These are phyloP conservation scores for Mesodorylaimus sp. DNA, from an alignment of 2,888 invertebrate genomes.

Conservation along the genomic window DNA sequence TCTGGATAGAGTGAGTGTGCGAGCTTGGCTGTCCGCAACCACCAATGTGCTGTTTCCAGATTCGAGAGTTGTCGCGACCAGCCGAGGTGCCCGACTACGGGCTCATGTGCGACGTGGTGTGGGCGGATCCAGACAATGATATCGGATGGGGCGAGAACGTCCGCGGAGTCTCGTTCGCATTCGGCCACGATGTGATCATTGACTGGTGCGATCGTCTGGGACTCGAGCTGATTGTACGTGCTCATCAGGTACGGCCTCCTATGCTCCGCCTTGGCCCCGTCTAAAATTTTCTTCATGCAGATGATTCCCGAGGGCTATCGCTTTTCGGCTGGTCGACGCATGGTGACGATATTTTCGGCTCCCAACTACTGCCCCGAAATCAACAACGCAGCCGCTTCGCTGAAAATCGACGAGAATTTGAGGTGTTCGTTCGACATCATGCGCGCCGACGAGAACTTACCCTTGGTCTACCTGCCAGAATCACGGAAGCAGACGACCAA, in stretches of 20 bases:
- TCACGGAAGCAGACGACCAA: too few relatives aligned
- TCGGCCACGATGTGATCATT: background rate
- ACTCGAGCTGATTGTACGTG: background rate
- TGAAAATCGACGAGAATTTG: background rate
- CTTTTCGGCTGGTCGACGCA: background rate
- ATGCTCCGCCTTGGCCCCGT: too few relatives aligned
- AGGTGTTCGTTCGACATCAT: background rate
- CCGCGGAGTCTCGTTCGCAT: background rate
- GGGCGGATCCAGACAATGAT: too few relatives aligned
- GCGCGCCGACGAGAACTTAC: background rate
- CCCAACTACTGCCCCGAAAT: background rate
- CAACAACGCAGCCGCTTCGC: background rate
- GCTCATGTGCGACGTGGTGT: too few relatives aligned
- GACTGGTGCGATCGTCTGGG: background rate
- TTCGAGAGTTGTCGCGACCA: too few relatives aligned
- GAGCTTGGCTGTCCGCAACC: too few relatives aligned
- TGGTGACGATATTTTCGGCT: background rate
- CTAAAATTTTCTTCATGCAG: too few relatives aligned
- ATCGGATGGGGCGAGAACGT: background rate
- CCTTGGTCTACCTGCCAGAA: too few relatives aligned
- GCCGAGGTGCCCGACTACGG: too few relatives aligned
- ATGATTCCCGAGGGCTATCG: too few relatives aligned
- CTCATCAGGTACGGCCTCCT: background rate
- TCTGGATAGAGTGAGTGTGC: too few relatives aligned
- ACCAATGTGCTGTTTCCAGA: too few relatives aligned